Evolutionary conservation across 2,888 invertebrate species (phyloP), one percentile per base, ranked within the genome.

Genomic region (Belgica antarctica): DNA sequence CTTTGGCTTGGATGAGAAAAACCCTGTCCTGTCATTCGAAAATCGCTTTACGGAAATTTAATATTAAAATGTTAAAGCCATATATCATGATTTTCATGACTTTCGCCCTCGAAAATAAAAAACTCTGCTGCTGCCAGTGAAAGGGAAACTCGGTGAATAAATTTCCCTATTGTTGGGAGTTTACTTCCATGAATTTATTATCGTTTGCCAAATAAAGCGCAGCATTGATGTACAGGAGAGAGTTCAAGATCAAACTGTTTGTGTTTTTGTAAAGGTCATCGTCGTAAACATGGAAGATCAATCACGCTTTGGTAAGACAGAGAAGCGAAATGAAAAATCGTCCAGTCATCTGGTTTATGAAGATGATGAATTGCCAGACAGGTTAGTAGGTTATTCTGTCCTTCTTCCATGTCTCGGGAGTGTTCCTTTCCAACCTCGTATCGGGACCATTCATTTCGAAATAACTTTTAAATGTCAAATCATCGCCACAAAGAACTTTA

Each of bases 21-120:
- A 17, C 62, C 62, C 41, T 63, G 63, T 12, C 41, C 31, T 63
- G 63, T 63, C 63, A 63, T 47, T 66, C 19, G 47, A 66, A 63
- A 63, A 41, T 66, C 19, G 41, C 47, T 27, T 27, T 5, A 10
- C 24, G 41, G 41, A 63, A 63, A 41, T 63, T 63, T 36, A 63
- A 63, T 63, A n/a, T n/a, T n/a, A 63, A 63, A 63, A 63, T 63
- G 47, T 66, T 46, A 66, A 66, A 66, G 65, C 47, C 65, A 66
- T 66, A 66, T 66, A 66, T 66, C 65, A 66, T 66, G 41, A 63
- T 36, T 63, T 63, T 63, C 63, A 63, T 63, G 25, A 22, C 41
- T 36, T 41, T 63, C 46, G 63, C 63, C 63, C 63, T 63, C 63
- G 41, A 63, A 63, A 63, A 24, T 7, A 31, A 31, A 10, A 31